Evolutionary conservation across 1,140 invertebrate genomes (phyloP).

Genomic region (Colletes gigas): DNA sequence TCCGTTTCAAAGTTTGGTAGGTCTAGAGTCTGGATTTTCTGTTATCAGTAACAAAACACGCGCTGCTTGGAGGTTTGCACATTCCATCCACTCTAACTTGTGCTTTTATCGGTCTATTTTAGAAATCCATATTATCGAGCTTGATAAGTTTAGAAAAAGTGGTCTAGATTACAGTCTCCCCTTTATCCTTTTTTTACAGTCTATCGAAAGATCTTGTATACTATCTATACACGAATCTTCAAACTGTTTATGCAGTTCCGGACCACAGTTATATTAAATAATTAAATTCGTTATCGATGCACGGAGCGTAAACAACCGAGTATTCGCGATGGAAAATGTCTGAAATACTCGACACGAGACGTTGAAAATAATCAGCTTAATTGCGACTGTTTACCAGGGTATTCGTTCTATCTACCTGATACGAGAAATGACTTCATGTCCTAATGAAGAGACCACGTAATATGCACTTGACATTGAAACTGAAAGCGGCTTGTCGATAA

Average conservation of each 20-base stretch:
- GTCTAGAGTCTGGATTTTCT: too few species aligned
- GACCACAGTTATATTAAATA: too few species aligned
- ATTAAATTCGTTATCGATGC: not conserved
- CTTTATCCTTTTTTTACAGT: too few species aligned
- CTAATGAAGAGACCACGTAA: not conserved
- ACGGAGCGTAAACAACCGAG: not conserved
- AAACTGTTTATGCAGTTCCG: not conserved
- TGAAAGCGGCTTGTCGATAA: not conserved
- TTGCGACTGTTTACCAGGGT: slow-evolving; percentile 12
- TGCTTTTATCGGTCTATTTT: too few species aligned
- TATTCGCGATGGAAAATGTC: not conserved
- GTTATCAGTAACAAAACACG: too few species aligned
- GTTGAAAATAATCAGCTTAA: not conserved
- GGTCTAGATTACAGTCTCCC: too few species aligned
- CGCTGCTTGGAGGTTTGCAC: too few species aligned
- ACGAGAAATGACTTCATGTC: not conserved
- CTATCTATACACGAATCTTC: not conserved
- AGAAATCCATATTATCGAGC: too few species aligned
- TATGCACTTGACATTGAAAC: not conserved
- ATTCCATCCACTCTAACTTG: too few species aligned
- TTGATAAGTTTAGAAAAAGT: too few species aligned
- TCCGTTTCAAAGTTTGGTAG: too few species aligned
- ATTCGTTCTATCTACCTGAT: not conserved
- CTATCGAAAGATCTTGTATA: too few species aligned
- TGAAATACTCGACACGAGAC: not conserved